Percentiles rank a stretch among this genome's conserved stretches.
phyloP scores from a whole-genome alignment of 1,140 invertebrate species.

The Drosophila orosa region DNA sequence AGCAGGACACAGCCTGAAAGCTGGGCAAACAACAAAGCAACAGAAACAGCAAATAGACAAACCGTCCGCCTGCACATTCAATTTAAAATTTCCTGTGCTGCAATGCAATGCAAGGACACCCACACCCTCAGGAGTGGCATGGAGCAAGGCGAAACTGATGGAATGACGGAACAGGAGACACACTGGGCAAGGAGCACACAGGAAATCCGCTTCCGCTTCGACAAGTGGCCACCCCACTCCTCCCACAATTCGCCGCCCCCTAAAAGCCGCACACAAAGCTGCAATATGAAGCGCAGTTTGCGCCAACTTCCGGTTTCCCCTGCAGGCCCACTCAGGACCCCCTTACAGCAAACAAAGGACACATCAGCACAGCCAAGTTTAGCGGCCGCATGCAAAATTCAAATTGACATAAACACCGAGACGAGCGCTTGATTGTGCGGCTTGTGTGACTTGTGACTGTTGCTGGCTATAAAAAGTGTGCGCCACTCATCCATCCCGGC shows the following conservation, averaged over 20 bases:
- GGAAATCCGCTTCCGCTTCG: conserved; percentile 76
- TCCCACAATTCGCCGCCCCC: not conserved
- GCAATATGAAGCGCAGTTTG: conserved; percentile 77
- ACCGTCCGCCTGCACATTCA: conserved; percentile 55
- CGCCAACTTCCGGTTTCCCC: conserved; percentile 50
- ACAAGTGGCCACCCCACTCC: conserved; percentile 54
- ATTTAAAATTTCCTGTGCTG: conserved; percentile 75
- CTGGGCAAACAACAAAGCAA: conserved; percentile 45
- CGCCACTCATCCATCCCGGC: conserved; percentile 52
- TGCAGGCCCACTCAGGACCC: conserved; percentile 16
- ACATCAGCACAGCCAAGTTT: conserved; percentile 41
- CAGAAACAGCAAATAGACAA: conserved; percentile 35
- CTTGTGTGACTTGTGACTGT: conserved; percentile 76
- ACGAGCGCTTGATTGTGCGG: conserved; percentile 72
- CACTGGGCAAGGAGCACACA: conserved; percentile 71
- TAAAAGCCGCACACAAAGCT: conserved; percentile 50
- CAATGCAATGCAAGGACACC: conserved; percentile 57
- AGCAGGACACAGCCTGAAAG: conserved; percentile 34
- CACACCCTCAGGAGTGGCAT: not conserved
- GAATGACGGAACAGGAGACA: conserved; percentile 73
- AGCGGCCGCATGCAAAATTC: conserved; percentile 65
- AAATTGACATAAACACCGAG: conserved; percentile 73
- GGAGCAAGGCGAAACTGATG: conserved; percentile 34
- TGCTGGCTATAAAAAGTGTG: conserved; percentile 73
- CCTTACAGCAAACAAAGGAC: conserved; percentile 24